Evolutionary conservation across 2,113 vertebrate species (phyloP).

Genomic region (Gorsachius goisagi): DNA sequence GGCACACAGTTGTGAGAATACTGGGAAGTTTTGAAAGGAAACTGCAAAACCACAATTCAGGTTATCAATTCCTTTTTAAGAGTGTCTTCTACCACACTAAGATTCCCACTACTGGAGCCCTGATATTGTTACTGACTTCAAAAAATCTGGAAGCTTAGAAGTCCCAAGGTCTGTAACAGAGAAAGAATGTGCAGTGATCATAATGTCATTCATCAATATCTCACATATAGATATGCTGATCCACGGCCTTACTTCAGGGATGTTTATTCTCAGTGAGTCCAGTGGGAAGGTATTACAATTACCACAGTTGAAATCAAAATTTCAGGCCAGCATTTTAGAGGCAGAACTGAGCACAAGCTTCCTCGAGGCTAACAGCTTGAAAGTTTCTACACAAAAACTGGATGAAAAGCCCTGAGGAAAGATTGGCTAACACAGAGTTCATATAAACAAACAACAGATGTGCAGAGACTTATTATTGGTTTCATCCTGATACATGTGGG

Average conservation of each 20-base stretch:
- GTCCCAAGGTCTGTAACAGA: background rate
- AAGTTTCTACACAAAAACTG: background rate
- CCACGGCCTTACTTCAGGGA: background rate
- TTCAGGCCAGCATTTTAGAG: background rate
- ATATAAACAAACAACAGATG: conserved; percentile 6
- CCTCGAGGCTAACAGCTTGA: background rate
- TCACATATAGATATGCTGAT: background rate
- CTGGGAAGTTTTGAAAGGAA: background rate
- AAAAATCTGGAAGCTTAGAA: background rate
- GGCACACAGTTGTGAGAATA: background rate
- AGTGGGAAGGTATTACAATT: background rate
- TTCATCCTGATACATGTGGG: background rate
- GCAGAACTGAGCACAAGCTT: background rate
- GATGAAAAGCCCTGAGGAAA: background rate
- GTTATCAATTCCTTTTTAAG: background rate
- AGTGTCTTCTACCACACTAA: background rate
- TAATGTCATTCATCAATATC: background rate
- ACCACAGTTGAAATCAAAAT: background rate
- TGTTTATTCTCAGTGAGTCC: background rate
- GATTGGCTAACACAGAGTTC: background rate
- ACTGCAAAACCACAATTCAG: background rate
- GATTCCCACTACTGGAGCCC: background rate
- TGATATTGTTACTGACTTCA: background rate
- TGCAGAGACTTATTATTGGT: background rate
- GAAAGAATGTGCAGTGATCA: background rate